Percentiles rank a stretch among this genome's conserved stretches.
These are phyloP conservation scores for Caenorhabditis sp. DNA, from an alignment of 2,888 invertebrate species.

Conservation along the genomic window DNA sequence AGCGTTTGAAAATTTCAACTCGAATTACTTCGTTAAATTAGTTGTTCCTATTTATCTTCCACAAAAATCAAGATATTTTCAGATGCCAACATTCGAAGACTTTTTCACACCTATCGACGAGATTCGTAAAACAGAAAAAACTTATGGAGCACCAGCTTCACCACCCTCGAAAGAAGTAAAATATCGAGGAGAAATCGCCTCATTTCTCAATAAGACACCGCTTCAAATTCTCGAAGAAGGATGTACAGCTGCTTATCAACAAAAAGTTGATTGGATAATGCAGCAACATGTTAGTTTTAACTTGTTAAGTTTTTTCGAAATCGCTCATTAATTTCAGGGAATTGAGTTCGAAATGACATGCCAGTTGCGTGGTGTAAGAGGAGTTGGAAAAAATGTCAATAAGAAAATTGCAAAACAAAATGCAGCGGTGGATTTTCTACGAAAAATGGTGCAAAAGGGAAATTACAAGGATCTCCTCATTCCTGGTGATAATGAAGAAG, in stretches of 20 bases:
- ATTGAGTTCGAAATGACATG: conserved; percentile 24
- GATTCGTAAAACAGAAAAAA: conserved; percentile 11
- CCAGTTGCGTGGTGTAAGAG: conserved; percentile 10
- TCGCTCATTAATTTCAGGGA: too few species aligned
- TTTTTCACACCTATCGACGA: conserved; percentile 25
- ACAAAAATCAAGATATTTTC: neutral
- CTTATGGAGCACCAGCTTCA: neutral
- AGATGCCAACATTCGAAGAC: neutral
- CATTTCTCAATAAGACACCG: conserved; percentile 28
- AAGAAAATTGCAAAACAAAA: conserved; percentile 50
- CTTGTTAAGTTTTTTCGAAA: neutral
- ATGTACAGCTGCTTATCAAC: conserved; percentile 17
- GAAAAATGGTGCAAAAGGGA: conserved; percentile 20
- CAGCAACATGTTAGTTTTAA: neutral
- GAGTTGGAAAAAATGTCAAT: conserved; percentile 11
- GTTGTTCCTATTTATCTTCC: neutral
- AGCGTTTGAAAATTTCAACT: too few species aligned
- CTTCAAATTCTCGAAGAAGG: conserved; percentile 44
- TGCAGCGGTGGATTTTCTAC: conserved; percentile 34
- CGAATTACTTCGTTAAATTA: neutral
- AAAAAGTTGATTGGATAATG: conserved; percentile 6
- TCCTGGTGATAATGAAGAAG: conserved; percentile 38
- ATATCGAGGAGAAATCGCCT: neutral
- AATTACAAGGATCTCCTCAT: conserved; percentile 37
- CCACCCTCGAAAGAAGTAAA: neutral